These are phyloP conservation scores for Eucriotettix oculatus DNA, from an alignment of 2,888 invertebrate genomes.

Conservation along the genomic window DNA sequence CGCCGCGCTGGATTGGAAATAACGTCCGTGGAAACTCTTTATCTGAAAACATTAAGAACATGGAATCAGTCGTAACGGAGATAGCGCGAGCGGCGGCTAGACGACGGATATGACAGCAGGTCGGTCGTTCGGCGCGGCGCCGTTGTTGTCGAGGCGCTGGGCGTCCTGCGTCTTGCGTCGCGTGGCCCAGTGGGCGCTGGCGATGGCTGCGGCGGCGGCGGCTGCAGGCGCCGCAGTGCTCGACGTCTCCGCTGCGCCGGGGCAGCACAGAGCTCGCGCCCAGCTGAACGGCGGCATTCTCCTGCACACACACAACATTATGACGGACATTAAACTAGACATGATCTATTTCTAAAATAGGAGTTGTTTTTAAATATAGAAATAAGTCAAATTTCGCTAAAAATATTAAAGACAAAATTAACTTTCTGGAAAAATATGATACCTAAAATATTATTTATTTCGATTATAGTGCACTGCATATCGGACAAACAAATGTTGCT, in stretches of 20 bases:
- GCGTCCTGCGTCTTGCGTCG: neutral
- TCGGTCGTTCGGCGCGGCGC: neutral
- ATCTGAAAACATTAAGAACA: no score
- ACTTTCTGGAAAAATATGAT: neutral
- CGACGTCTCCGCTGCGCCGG: neutral
- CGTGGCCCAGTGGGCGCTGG: neutral
- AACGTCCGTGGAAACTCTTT: no score
- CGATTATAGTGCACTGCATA: no score
- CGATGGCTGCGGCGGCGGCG: neutral
- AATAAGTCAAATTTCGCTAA: no score
- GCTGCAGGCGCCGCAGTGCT: neutral
- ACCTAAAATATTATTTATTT: neutral
- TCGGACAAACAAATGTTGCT: no score
- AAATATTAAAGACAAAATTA: neutral
- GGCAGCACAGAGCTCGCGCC: neutral
- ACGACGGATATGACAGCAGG: neutral
- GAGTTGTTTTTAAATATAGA: no score
- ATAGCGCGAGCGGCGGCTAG: neutral
- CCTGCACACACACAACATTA: neutral
- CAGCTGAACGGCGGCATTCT: neutral
- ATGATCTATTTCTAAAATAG: no score
- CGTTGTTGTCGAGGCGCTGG: neutral
- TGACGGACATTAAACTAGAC: neutral
- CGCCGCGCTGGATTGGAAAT: no score
- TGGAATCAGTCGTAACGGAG: no score